Conservation (phyloP, 1,140 invertebrate genomes). For the Myzus persicae region DNA sequence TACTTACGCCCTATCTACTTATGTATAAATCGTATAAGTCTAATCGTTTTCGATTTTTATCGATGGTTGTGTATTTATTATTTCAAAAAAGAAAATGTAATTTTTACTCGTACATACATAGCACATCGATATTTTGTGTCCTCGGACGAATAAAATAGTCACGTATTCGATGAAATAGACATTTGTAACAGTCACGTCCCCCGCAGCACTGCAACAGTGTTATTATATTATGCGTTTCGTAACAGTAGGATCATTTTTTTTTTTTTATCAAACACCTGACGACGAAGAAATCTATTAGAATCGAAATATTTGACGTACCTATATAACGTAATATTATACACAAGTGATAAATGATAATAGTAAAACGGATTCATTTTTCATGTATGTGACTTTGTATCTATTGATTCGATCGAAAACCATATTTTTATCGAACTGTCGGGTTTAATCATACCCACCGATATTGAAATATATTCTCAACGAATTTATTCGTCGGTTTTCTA, state of each 20-base stretch:
- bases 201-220: not conserved
- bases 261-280: not conserved
- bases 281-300: not conserved
- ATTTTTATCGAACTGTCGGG: not conserved
- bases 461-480: not conserved
- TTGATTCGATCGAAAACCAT: not conserved
- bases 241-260: slow-evolving; percentile 7
- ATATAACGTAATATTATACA: not conserved
- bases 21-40: not conserved
- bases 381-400: not conserved
- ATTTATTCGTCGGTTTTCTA: not conserved
- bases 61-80: slow-evolving; percentile 5
- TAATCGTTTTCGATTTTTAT: slow-evolving; percentile 27
- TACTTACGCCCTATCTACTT: not conserved
- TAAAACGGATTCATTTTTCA: not conserved
- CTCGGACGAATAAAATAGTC: slow-evolving; percentile 15
- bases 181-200: slow-evolving; percentile 56
- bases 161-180: slow-evolving; percentile 49
- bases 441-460: not conserved
- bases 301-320: slow-evolving; percentile 10
- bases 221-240: not conserved
- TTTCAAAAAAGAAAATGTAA: not conserved
- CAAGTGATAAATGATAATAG: not conserved
- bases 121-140: not conserved
- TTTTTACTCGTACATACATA: not conserved